A percentile compares a stretch with the other conserved stretches of the same genome.
Conservation (phyloP, 2,113 vertebrate genomes). For the Dipodomys spectabilis region DNA sequence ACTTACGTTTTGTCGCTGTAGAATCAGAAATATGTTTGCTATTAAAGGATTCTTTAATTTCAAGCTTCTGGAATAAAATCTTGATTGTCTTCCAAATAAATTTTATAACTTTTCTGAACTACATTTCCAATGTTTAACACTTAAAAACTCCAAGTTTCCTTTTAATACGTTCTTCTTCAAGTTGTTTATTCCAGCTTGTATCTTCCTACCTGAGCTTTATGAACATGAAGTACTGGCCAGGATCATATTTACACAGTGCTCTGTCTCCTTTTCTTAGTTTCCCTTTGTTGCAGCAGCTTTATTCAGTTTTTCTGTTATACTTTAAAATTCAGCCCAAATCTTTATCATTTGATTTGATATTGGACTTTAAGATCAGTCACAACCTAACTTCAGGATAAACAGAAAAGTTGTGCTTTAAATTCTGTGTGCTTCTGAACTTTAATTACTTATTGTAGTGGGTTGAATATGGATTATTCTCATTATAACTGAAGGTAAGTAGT, state of each 20-base stretch:
- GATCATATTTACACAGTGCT: background rate
- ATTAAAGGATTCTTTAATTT: conserved; percentile 73
- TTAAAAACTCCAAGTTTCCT: background rate
- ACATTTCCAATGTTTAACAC: conserved; percentile 13
- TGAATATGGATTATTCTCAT: background rate
- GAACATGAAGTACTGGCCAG: background rate
- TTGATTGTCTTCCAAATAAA: conserved; percentile 68
- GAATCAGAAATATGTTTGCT: conserved; percentile 69
- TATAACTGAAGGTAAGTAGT: background rate
- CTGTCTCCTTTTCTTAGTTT: background rate
- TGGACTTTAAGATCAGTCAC: background rate
- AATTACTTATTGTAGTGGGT: background rate
- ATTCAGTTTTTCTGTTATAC: background rate
- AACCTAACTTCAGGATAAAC: background rate
- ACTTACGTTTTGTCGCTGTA: conserved; percentile 50
- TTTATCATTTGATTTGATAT: conserved; percentile 11
- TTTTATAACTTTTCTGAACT: conserved; percentile 54
- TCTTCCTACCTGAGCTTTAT: background rate
- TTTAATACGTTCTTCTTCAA: background rate
- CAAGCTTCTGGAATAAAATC: conserved; percentile 64
- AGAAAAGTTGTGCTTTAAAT: background rate
- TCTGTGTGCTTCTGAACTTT: background rate
- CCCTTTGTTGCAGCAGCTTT: background rate
- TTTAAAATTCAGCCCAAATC: conserved; percentile 2
- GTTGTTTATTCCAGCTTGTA: background rate